These are phyloP conservation scores for Mobula birostris DNA, from an alignment of 2,113 vertebrate genomes.

Conservation along the genomic window DNA sequence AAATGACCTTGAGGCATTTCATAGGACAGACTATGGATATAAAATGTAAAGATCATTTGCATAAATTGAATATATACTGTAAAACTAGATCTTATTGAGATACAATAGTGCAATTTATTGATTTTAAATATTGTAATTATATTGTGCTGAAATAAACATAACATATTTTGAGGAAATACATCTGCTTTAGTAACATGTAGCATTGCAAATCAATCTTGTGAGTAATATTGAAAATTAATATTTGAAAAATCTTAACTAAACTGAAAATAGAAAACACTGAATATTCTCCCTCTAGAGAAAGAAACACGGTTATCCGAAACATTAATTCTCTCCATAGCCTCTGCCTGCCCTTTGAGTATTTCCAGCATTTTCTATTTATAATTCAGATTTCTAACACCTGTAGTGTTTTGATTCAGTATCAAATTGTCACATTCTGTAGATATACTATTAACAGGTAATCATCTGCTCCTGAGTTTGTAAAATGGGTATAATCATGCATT, in stretches of 20 bases:
- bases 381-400: no score
- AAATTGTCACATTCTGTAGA: constrained; percentile 14
- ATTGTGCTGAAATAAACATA: background rate
- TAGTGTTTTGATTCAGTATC: no score
- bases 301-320: no score
- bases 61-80: constrained; percentile 20
- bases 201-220: background rate
- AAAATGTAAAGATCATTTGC: constrained; percentile 25
- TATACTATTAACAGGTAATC: background rate
- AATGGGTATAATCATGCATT: background rate
- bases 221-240: background rate
- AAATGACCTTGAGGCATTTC: constrained; percentile 21
- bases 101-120: background rate
- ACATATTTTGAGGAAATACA: background rate
- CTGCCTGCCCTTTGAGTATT: no score
- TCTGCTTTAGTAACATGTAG: background rate
- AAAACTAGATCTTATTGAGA: constrained; percentile 17
- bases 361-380: no score
- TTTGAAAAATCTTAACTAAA: background rate
- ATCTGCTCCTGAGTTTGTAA: background rate
- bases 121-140: background rate
- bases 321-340: no score
- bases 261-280: no score
- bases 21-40: background rate
- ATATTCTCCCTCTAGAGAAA: no score